phyloP scores from a whole-genome alignment of 2,888 invertebrate species.

The Physocephala rufipes region DNA sequence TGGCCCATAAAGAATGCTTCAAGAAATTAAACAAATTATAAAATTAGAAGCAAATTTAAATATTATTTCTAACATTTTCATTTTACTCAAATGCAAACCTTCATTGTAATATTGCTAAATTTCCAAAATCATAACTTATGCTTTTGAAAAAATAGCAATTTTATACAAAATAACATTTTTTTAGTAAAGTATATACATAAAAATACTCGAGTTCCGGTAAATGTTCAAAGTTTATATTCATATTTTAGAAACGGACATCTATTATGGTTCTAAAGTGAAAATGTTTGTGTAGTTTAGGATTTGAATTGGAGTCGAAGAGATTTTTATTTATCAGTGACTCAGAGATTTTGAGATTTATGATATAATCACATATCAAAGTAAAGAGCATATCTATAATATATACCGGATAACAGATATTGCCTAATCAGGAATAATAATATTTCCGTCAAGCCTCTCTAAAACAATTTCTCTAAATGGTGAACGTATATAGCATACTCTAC shows the following conservation, averaged over 20 bases:
- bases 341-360: too few species aligned
- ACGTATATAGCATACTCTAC: too few species aligned
- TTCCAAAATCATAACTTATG: slow-evolving; percentile 23
- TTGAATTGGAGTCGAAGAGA: too few species aligned
- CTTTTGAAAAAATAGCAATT: slow-evolving; percentile 39
- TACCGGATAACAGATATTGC: too few species aligned
- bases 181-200: slow-evolving; percentile 25
- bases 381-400: too few species aligned
- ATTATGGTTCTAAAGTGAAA: too few species aligned
- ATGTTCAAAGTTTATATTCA: slow-evolving; percentile 61
- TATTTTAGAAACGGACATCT: background rate
- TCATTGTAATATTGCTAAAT: slow-evolving; percentile 24
- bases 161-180: slow-evolving; percentile 9
- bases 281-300: too few species aligned
- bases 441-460: too few species aligned
- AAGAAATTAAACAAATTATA: background rate
- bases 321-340: too few species aligned
- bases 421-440: too few species aligned
- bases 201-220: slow-evolving; percentile 55
- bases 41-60: background rate
- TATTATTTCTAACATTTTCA: background rate
- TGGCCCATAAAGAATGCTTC: background rate
- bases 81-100: slow-evolving; percentile 34
- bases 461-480: too few species aligned
- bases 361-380: too few species aligned